These are phyloP conservation scores for Gymnarchus niloticus DNA, from an alignment of 2,113 vertebrate genomes.

Conservation along the genomic window DNA sequence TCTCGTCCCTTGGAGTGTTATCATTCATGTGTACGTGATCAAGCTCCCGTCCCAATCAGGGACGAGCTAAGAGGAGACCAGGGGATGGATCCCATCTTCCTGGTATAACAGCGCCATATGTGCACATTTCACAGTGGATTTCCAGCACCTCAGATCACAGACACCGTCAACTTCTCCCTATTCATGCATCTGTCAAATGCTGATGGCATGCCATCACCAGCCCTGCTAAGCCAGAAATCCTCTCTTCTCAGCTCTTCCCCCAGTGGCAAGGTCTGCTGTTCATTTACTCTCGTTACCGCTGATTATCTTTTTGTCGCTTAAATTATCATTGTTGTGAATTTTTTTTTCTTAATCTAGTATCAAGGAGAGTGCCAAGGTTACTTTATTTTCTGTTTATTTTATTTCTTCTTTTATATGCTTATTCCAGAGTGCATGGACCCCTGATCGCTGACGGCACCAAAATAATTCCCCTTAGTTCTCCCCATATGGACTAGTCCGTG, in stretches of 20 bases:
- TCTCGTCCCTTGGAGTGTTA: not conserved
- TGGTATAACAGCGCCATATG: constrained; percentile 45
- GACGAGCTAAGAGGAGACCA: not conserved
- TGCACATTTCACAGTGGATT: constrained; percentile 46
- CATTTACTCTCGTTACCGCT: not conserved
- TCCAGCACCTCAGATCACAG: constrained; percentile 46
- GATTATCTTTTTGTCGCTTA: not conserved
- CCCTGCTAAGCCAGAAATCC: constrained; percentile 34
- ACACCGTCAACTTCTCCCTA: constrained; percentile 44
- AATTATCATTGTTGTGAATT: not conserved
- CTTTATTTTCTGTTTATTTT: not conserved
- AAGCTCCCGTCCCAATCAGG: constrained; percentile 15
- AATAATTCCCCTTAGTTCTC: not conserved
- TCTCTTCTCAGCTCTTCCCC: not conserved
- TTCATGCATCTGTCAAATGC: constrained; percentile 43
- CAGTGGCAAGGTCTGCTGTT: not conserved
- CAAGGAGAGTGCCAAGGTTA: constrained; percentile 5
- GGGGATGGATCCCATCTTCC: constrained; percentile 9
- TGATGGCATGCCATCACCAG: constrained; percentile 31
- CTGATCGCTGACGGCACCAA: not conserved
- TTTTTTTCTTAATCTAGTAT: not conserved
- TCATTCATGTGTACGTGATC: constrained; percentile 18
- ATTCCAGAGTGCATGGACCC: not conserved
- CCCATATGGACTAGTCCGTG: not conserved
- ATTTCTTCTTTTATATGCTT: not conserved